These are phyloP conservation scores for Cynaeus angustus DNA, from an alignment of 2,888 invertebrate species.

Conservation along the genomic window DNA sequence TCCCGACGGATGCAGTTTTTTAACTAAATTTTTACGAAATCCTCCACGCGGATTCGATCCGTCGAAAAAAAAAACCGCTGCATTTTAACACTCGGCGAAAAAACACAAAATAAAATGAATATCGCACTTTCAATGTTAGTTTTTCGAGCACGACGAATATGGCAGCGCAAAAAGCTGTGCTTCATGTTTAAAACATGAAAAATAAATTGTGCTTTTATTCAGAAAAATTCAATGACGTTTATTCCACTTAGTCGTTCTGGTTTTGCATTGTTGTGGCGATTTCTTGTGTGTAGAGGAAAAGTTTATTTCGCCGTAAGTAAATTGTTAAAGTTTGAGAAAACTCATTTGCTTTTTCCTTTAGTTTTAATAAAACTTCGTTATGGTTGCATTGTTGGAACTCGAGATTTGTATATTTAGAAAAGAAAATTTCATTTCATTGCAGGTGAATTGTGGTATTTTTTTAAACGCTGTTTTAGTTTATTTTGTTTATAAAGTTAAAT, in stretches of 20 bases:
- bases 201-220: constrained; percentile 34
- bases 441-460: background rate
- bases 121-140: constrained; percentile 4
- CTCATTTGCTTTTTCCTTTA: constrained; percentile 1
- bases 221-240: constrained; percentile 31
- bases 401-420: background rate
- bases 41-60: too few relatives aligned
- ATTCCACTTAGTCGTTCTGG: constrained; percentile 9
- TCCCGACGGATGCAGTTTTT: too few relatives aligned
- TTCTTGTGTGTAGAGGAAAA: constrained; percentile 1
- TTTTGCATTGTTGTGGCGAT: constrained; percentile 8
- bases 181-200: constrained; percentile 40
- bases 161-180: constrained; percentile 14
- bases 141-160: constrained; percentile 17
- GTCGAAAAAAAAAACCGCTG: too few relatives aligned
- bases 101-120: constrained; percentile 8
- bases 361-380: constrained; percentile 13
- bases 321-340: constrained; percentile 4
- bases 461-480: too few relatives aligned
- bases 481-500: too few relatives aligned
- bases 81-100: too few relatives aligned
- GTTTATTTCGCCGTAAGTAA: background rate
- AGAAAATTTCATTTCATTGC: background rate
- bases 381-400: background rate
- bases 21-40: too few relatives aligned